These are phyloP conservation scores for Smittia aterrima DNA, from an alignment of 2,888 invertebrate species.

Conservation along the genomic window DNA sequence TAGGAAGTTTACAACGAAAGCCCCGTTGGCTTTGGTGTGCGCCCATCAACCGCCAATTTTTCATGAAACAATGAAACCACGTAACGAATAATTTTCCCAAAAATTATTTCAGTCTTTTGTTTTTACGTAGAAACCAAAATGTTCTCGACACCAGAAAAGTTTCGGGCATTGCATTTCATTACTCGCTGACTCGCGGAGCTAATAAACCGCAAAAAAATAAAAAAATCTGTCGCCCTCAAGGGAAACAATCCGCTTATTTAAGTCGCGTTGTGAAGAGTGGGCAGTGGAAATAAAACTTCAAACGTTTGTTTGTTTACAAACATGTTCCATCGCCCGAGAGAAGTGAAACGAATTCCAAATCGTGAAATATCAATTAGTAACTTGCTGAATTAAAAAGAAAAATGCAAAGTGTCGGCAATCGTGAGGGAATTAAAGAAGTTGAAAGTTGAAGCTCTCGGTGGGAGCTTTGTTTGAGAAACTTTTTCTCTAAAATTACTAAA, in stretches of 20 bases:
- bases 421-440: not conserved
- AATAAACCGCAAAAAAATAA: not conserved
- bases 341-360: not conserved
- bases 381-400: not conserved
- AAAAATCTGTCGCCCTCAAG: not conserved
- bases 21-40: not conserved
- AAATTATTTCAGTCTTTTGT: not conserved
- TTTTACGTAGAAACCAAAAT: not conserved
- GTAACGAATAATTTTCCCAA: slow-evolving; percentile 27
- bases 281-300: too few species aligned
- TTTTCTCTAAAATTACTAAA: not conserved
- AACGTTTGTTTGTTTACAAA: not conserved
- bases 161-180: slow-evolving; percentile 33
- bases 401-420: not conserved
- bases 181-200: slow-evolving; percentile 28
- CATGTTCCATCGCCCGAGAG: too few species aligned
- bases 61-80: slow-evolving; percentile 15
- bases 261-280: not conserved
- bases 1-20: not conserved
- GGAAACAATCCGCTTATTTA: not conserved
- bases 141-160: slow-evolving; percentile 23
- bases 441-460: not conserved
- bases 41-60: not conserved
- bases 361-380: not conserved
- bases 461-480: not conserved